These are phyloP conservation scores for Syrphus vitripennis DNA, from an alignment of 2,888 invertebrate genomes.

Conservation along the genomic window DNA sequence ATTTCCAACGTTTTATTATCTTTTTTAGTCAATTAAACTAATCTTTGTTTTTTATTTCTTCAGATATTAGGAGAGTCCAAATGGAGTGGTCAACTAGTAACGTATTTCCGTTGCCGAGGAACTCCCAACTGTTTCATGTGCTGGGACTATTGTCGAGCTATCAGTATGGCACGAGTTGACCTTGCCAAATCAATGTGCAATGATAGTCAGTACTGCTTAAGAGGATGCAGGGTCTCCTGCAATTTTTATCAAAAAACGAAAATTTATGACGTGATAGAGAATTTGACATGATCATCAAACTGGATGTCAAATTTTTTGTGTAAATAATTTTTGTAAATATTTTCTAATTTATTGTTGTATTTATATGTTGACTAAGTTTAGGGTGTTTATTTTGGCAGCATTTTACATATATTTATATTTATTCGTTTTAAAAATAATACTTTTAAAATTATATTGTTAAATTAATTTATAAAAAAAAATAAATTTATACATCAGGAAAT, in stretches of 20 bases:
- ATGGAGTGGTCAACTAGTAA: neutral
- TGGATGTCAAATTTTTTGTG: neutral
- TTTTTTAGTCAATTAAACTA: too few species aligned
- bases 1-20: too few species aligned
- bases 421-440: neutral
- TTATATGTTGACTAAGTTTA: neutral
- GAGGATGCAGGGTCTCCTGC: conserved; percentile 54
- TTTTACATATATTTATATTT: too few species aligned
- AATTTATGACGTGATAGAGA: neutral
- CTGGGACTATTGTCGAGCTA: conserved; percentile 62
- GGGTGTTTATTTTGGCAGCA: neutral
- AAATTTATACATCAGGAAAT: too few species aligned
- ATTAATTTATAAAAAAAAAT: too few species aligned
- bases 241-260: conserved; percentile 30
- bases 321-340: conserved; percentile 13
- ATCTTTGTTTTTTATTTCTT: neutral
- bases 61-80: conserved; percentile 20
- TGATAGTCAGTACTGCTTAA: conserved; percentile 48
- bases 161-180: conserved; percentile 6
- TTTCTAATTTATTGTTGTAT: neutral
- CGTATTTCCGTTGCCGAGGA: conserved; percentile 24
- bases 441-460: neutral
- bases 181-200: conserved; percentile 51
- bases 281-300: neutral
- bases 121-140: conserved; percentile 62